These are phyloP conservation scores for Drosophila bocki DNA, from an alignment of 1,140 invertebrate species.

Conservation along the genomic window DNA sequence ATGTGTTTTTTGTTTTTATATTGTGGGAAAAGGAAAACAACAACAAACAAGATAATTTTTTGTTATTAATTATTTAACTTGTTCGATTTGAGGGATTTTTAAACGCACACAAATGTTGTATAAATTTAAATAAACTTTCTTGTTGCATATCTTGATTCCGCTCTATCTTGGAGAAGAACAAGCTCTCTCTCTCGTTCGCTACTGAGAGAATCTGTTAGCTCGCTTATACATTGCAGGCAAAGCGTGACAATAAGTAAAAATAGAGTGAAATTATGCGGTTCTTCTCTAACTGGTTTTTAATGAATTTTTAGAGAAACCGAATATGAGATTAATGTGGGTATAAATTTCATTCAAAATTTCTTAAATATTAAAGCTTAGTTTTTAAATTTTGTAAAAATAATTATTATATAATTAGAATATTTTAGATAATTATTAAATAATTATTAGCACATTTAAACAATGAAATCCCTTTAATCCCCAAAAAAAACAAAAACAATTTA, in stretches of 20 bases:
- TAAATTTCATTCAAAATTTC: not conserved
- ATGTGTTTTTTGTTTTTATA: constrained; percentile 46
- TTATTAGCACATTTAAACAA: not conserved
- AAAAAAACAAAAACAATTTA: not conserved
- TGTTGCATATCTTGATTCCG: not conserved
- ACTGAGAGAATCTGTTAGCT: no score
- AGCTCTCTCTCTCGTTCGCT: no score
- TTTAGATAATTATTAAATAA: not conserved
- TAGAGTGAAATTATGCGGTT: no score
- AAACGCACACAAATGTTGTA: not conserved
- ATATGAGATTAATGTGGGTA: not conserved
- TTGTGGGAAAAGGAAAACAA: not conserved
- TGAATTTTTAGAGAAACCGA: not conserved
- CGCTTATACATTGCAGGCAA: not conserved
- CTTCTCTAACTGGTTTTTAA: no score
- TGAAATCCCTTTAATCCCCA: not conserved
- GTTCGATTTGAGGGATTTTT: not conserved
- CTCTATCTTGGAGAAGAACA: no score
- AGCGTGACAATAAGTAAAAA: no score
- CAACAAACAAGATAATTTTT: not conserved
- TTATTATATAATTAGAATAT: not conserved
- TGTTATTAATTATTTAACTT: constrained; percentile 1
- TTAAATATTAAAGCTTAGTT: not conserved
- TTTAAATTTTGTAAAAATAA: no score
- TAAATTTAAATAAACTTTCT: not conserved